phyloP scores from a whole-genome alignment of 2,797 vertebrate species.

The Trachops cirrhosus region DNA sequence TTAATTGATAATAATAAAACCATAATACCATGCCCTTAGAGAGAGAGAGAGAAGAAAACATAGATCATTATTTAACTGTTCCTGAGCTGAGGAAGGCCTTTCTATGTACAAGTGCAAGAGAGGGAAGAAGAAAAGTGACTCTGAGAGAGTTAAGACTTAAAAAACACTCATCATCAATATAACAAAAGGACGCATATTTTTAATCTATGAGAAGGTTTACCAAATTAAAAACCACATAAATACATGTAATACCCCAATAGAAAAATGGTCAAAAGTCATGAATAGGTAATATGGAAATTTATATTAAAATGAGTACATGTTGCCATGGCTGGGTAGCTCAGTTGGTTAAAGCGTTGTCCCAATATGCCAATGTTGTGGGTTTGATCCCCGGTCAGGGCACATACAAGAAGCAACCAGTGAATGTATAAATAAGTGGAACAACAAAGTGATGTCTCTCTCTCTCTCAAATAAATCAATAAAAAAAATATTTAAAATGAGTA shows the following conservation, averaged over 20 bases:
- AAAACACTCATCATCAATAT: background rate
- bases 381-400: no score
- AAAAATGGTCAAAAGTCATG: conserved; percentile 10
- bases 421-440: no score
- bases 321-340: background rate
- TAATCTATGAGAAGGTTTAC: background rate
- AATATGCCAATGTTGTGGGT: no score
- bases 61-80: background rate
- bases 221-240: background rate
- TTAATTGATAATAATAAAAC: conserved; percentile 39
- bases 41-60: conserved; percentile 5
- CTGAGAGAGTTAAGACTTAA: conserved; percentile 2
- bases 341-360: no score
- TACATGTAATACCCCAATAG: background rate
- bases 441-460: no score
- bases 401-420: no score
- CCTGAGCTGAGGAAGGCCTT: background rate
- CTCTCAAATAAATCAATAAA: background rate
- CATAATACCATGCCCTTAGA: background rate
- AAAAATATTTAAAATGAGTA: background rate
- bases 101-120: background rate
- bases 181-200: background rate
- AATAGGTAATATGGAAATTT: background rate
- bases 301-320: background rate
- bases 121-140: background rate